Percentiles rank a stretch among this genome's conserved stretches.
Evolutionary conservation across 2,797 vertebrate genomes (phyloP).

Genomic region (Phataginus tetradactyla): DNA sequence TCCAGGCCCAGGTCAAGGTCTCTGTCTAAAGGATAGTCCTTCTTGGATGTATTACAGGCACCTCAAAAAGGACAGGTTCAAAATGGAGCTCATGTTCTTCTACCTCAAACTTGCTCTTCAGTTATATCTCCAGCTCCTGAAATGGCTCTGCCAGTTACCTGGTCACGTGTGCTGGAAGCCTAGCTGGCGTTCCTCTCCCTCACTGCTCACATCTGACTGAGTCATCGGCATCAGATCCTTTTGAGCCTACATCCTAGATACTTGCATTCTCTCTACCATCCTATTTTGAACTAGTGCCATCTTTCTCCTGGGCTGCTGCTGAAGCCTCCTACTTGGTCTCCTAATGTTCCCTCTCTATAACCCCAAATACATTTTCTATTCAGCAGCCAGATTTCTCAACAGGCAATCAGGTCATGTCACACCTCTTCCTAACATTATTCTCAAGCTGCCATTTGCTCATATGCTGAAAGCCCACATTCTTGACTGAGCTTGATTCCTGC

Average conservation of each 20-base stretch:
- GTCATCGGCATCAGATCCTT: background rate
- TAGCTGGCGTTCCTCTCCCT: background rate
- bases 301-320: background rate
- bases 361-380: background rate
- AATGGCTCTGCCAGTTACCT: background rate
- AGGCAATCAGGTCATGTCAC: background rate
- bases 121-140: background rate
- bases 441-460: background rate
- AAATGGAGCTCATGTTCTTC: background rate
- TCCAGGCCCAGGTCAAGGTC: background rate
- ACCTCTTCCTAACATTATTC: background rate
- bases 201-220: background rate
- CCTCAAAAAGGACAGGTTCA: background rate
- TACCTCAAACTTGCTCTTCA: background rate
- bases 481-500: background rate
- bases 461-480: background rate
- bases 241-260: background rate
- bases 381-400: background rate
- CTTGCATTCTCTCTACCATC: background rate
- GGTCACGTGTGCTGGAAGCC: background rate
- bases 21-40: background rate
- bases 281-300: background rate
- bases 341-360: background rate
- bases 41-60: background rate
- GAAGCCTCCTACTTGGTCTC: background rate